Evolutionary conservation across 2,797 vertebrate genomes (phyloP).

Genomic region (Hippoglossus hippoglossus): DNA sequence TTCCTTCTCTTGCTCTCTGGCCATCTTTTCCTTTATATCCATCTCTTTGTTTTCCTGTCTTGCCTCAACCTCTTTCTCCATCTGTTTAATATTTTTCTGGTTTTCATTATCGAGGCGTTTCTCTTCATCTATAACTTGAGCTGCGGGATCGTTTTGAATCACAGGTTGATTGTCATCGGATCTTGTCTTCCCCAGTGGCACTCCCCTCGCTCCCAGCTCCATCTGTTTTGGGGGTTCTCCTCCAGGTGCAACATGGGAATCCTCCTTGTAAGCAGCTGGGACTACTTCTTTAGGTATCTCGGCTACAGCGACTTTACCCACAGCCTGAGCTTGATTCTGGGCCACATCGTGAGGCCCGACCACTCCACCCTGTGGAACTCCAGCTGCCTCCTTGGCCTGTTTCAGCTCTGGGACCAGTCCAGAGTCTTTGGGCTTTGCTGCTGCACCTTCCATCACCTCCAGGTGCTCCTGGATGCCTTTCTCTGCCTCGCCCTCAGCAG

Average conservation of each 20-base stretch:
- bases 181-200: conserved; percentile 69
- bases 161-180: conserved; percentile 25
- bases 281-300: conserved; percentile 32
- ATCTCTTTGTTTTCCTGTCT: conserved; percentile 52
- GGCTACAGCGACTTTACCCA: conserved; percentile 10
- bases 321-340: conserved; percentile 49
- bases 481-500: conserved; percentile 65
- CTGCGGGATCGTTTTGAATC: conserved; percentile 42
- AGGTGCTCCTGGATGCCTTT: conserved; percentile 61
- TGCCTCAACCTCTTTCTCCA: conserved; percentile 1
- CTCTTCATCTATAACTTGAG: conserved; percentile 42
- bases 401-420: conserved; percentile 50
- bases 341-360: conserved; percentile 21
- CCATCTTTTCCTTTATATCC: conserved; percentile 29
- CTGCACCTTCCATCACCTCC: conserved; percentile 65
- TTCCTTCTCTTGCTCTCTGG: conserved; percentile 28
- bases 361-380: conserved; percentile 36
- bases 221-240: conserved; percentile 66
- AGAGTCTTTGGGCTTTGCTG: conserved; percentile 65
- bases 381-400: conserved; percentile 39
- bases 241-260: conserved; percentile 22
- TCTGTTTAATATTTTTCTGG: conserved; percentile 3
- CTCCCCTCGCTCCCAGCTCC: conserved; percentile 77
- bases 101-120: conserved; percentile 31
- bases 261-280: conserved; percentile 65